A percentile compares a stretch with the other conserved stretches of the same genome.
phyloP scores from a whole-genome alignment of 2,888 invertebrate genomes.

The Choristoneura rosaceana region DNA sequence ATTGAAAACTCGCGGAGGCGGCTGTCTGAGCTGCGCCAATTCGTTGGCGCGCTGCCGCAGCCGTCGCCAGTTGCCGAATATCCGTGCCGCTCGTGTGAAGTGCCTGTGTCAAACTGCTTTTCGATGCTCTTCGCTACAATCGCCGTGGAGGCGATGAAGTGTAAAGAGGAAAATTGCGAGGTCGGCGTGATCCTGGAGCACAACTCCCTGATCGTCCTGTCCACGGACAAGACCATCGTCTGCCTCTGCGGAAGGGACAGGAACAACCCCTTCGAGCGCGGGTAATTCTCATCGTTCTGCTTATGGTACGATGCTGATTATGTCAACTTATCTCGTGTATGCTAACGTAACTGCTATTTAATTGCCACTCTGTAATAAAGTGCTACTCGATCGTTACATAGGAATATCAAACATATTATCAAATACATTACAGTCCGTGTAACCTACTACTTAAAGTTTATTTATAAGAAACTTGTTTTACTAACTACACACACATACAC shows the following conservation, averaged over 20 bases:
- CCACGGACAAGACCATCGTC: slow-evolving; percentile 83
- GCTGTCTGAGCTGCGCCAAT: slow-evolving; percentile 78
- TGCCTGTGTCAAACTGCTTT: slow-evolving; percentile 69
- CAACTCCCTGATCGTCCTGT: slow-evolving; percentile 82
- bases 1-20: slow-evolving; percentile 70
- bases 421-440: slow-evolving; percentile 29
- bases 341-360: slow-evolving; percentile 44
- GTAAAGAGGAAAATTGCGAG: slow-evolving; percentile 85
- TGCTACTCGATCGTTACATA: slow-evolving; percentile 40
- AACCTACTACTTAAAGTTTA: slow-evolving; percentile 15
- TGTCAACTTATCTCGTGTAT: slow-evolving; percentile 52
- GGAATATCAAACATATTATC: slow-evolving; percentile 27
- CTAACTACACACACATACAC: not conserved
- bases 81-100: slow-evolving; percentile 60
- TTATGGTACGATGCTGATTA: slow-evolving; percentile 61
- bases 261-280: slow-evolving; percentile 82
- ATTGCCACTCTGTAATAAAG: slow-evolving; percentile 38
- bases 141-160: slow-evolving; percentile 85
- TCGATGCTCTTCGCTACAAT: slow-evolving; percentile 84
- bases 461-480: not conserved
- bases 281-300: slow-evolving; percentile 73
- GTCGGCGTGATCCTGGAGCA: slow-evolving; percentile 83
- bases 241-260: slow-evolving; percentile 82
- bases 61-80: slow-evolving; percentile 51
- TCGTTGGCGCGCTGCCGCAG: slow-evolving; percentile 65